Base-by-base conservation (phyloP, 2,888 invertebrate species). In the Dolichomitus sp. region DNA sequence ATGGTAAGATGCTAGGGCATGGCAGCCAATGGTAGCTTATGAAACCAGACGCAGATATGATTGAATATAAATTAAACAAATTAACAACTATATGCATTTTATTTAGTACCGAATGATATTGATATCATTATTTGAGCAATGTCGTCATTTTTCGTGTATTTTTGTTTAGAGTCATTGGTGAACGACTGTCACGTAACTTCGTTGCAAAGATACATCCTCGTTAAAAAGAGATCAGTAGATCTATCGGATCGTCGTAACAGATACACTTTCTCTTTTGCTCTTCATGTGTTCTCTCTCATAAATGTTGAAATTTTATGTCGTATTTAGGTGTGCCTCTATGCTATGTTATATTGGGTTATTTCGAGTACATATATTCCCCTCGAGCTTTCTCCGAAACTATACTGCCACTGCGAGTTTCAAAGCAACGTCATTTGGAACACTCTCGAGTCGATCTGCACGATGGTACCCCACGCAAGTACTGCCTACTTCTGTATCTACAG, bases 361-460 rank as follows among this genome's bases (percentile, higher is more conserved):
- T 75, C 66, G 52, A 63, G 27, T 30, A 42, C 66, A 54, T 61
- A 73, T 72, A 57, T 23, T 45, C 54, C 23, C 59, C 45, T 23
- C 37, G 69, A 83, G 81, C 75, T 84, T 50, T 14, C 50, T 61
- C 59, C 42, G 59, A 74, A 83, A 83, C 83, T 82, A 79, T 52
- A 65, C 65, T 12, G 63, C 40, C 37, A 61, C 33, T 40, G 61
- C n/a, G 79, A 77, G 74, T 81, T 83, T 84, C 66, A 48, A 70
- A 77, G 77, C 76, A 37, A 68, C 77, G 80, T 77, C 80, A 82
- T 82, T 85, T 61, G 61, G 30, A 54, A 57, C 63, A 76, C 70
- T 59, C 59, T 72, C 19, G 11, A 66, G 42, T 61, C 66, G 78
- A 40, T 57, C 48, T 19, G 52, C 50, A 23, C 27, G 11, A 61